phyloP scores from a whole-genome alignment of 2,888 invertebrate species.

The Ophion slaviceki region DNA sequence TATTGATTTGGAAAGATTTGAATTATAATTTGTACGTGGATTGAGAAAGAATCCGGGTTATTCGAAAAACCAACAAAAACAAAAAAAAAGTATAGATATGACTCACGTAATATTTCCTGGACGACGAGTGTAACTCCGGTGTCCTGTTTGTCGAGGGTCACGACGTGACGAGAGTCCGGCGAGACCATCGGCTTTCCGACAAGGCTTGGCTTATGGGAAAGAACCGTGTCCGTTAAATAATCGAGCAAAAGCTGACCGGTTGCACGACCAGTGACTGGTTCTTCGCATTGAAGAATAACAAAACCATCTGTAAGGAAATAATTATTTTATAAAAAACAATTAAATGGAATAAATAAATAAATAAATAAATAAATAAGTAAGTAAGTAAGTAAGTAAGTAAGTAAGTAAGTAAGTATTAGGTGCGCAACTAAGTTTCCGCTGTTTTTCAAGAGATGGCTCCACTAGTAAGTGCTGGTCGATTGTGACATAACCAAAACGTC shows the following conservation, averaged over 20 bases:
- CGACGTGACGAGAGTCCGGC: constrained; percentile 89
- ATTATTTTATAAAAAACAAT: not conserved
- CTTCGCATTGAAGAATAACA: constrained; percentile 89
- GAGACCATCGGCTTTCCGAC: constrained; percentile 88
- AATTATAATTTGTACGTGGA: too few species aligned
- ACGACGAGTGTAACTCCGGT: constrained; percentile 86
- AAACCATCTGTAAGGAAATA: constrained; percentile 86
- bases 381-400: too few species aligned
- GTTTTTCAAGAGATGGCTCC: too few species aligned
- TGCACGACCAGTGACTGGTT: constrained; percentile 87
- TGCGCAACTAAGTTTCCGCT: too few species aligned
- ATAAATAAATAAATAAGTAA: not conserved
- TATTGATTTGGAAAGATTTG: too few species aligned
- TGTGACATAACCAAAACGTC: too few species aligned
- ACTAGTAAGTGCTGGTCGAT: too few species aligned
- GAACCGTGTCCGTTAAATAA: constrained; percentile 89
- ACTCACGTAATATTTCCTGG: constrained; percentile 87
- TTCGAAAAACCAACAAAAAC: too few species aligned
- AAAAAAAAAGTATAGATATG: too few species aligned
- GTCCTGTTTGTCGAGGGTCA: constrained; percentile 87
- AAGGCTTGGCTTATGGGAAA: constrained; percentile 87
- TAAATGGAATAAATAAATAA: not conserved
- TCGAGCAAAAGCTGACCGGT: constrained; percentile 89
- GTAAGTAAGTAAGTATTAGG: too few species aligned
- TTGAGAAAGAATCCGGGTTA: too few species aligned